Base-by-base conservation (phyloP, 2,797 vertebrate species). In the Sebastes ruberrimus region DNA sequence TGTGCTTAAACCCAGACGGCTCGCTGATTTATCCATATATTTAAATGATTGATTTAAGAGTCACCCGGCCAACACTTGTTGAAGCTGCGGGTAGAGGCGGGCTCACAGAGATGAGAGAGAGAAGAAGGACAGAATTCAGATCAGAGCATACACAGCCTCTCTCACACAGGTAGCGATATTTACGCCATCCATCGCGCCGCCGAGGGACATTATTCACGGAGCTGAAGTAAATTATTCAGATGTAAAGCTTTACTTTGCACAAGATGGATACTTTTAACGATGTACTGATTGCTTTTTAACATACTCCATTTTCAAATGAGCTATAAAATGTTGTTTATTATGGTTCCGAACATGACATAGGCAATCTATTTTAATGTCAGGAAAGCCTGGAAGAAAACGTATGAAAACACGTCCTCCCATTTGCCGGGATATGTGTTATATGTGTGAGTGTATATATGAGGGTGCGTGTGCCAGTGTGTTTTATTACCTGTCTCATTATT, bases 401-500 rank as follows among this genome's bases (percentile, higher is more conserved):
- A 80, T 76, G 84, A 92, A 90, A 92, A 87, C 76, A 88, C 2
- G 56, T 87, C 72, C 90, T 87, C 81, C 83, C 55, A 56, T 87
- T 81, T 77, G 90, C 67, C 23, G 20, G 20, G 67, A 60, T 81
- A n/a, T 76, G 67, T 72, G 74, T 76, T 69, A 46, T 83, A 68
- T 83, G 69, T 69, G 28, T 62, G 63, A 63, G 60, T 76, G 62
- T 76, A 55, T 67, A 35, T 84, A 49, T 42, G 81, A 62, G 86
- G 46, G 82, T 80, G 73, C 23, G 81, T 85, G 86, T 84, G 87
- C 87, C 74, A 84, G 83, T 91, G 86, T 91, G 86, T 90, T 95
- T 95, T 95, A 95, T 95, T 95, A 95, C 92, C 94, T 92, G 94
- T 94, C 93, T 95, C 94, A 94, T 95, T 95, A 94, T 94, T 94